These are phyloP conservation scores for Oncorhynchus masou DNA, from an alignment of 2,113 vertebrate species.

Conservation along the genomic window DNA sequence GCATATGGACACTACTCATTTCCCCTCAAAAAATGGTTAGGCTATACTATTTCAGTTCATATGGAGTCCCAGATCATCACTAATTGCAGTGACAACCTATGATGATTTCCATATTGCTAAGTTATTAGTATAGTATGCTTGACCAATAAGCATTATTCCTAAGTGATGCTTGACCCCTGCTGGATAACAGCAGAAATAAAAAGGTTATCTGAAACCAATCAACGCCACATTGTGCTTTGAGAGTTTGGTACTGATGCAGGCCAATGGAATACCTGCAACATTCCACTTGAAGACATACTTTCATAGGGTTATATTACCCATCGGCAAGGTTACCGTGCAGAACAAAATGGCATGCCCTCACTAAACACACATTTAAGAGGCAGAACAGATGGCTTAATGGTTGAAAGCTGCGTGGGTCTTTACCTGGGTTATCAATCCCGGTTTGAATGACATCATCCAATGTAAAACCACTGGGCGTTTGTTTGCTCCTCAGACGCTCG, in stretches of 20 bases:
- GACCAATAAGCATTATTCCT: neutral
- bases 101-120: too few relatives aligned
- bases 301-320: neutral
- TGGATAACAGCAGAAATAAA: slow-evolving; percentile 6
- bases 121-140: neutral
- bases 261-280: neutral
- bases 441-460: slow-evolving; percentile 94
- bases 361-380: slow-evolving; percentile 10
- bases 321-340: slow-evolving; percentile 49
- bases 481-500: slow-evolving; percentile 78
- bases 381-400: slow-evolving; percentile 35
- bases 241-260: neutral
- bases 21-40: neutral
- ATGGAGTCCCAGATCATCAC: too few relatives aligned
- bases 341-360: neutral
- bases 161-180: too few relatives aligned
- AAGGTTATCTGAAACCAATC: neutral
- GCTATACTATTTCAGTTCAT: too few relatives aligned
- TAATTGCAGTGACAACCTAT: too few relatives aligned
- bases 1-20: slow-evolving; percentile 14
- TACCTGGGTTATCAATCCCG: slow-evolving; percentile 95
- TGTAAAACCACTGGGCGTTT: slow-evolving; percentile 88
- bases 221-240: too few relatives aligned
- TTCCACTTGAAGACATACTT: neutral
- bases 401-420: slow-evolving; percentile 37